Percentiles rank a stretch among this genome's conserved stretches.
These are phyloP conservation scores for Melanchra persicariae DNA, from an alignment of 2,888 invertebrate species.

Conservation along the genomic window DNA sequence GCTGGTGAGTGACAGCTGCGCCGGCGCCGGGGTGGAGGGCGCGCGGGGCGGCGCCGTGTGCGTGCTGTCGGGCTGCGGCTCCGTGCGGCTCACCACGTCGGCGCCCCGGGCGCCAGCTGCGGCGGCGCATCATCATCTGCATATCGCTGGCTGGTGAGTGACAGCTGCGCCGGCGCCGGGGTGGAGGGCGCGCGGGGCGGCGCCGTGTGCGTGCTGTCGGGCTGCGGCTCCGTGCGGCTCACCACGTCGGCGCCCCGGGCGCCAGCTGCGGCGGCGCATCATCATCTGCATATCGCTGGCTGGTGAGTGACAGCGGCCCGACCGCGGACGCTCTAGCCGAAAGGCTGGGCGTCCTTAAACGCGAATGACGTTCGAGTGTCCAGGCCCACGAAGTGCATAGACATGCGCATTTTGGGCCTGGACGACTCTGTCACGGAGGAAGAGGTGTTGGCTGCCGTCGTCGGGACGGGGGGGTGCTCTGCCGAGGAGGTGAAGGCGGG, in stretches of 20 bases:
- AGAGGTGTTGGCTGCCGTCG: no score
- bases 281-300: constrained; percentile 92
- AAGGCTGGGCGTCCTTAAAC: no score
- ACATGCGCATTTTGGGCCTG: no score
- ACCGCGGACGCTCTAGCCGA: no score
- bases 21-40: no score
- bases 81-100: constrained; percentile 64
- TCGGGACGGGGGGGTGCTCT: no score
- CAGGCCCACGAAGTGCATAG: no score
- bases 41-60: constrained; percentile 89
- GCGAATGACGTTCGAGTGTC: no score
- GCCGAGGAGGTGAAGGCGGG: no score
- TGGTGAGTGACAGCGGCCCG: no score
- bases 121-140: constrained; percentile 92
- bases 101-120: constrained; percentile 89
- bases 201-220: constrained; percentile 93
- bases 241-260: constrained; percentile 81
- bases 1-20: constrained; percentile 89
- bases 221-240: constrained; percentile 89
- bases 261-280: constrained; percentile 91
- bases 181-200: constrained; percentile 79
- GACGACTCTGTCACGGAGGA: no score
- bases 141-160: constrained; percentile 91
- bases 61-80: constrained; percentile 93
- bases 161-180: no score